phyloP scores from a whole-genome alignment of 2,113 vertebrate species.

The Ammodytes marinus region DNA sequence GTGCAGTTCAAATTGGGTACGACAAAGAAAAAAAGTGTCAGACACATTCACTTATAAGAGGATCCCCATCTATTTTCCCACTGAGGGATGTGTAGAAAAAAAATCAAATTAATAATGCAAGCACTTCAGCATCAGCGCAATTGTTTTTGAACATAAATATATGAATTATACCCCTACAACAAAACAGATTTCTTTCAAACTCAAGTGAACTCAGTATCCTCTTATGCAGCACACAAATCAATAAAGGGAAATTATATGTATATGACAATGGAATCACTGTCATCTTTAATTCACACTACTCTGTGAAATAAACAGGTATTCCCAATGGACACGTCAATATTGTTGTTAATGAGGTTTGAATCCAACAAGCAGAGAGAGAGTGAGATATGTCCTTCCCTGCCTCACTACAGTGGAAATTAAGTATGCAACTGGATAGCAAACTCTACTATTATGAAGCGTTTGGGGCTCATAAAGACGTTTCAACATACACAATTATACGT shows the following conservation, averaged over 20 bases:
- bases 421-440: background rate
- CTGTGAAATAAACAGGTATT: background rate
- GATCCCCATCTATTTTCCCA: background rate
- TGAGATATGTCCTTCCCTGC: background rate
- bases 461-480: background rate
- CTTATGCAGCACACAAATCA: constrained; percentile 2
- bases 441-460: background rate
- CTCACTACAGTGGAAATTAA: background rate
- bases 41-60: background rate
- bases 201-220: constrained; percentile 1
- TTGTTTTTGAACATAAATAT: constrained; percentile 17
- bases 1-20: background rate
- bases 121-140: background rate
- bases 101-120: constrained; percentile 28
- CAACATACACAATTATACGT: background rate
- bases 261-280: constrained; percentile 15
- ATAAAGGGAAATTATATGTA: constrained; percentile 24
- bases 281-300: constrained; percentile 16
- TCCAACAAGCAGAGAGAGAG: background rate
- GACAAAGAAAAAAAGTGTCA: background rate
- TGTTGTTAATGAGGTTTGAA: constrained; percentile 2
- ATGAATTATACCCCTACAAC: background rate
- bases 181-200: constrained; percentile 15
- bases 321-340: background rate
- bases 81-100: background rate